Percentiles rank a stretch among this genome's conserved stretches.
phyloP scores from a whole-genome alignment of 2,888 invertebrate genomes.

The Nysson spinosus region DNA sequence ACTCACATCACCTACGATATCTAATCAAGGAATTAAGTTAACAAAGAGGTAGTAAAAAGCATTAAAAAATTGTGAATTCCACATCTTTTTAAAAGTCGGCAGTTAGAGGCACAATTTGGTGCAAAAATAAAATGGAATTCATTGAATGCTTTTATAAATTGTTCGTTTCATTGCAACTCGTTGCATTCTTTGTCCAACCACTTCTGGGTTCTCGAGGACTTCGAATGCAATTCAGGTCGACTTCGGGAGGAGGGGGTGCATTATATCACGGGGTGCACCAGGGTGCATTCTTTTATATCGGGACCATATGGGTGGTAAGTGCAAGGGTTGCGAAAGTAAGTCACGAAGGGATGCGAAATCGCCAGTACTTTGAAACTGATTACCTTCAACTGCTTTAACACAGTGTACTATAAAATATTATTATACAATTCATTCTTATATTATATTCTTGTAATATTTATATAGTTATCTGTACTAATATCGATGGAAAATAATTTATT shows the following conservation, averaged over 20 bases:
- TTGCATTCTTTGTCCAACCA: conserved; percentile 35
- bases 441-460: too few species aligned
- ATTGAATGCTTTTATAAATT: conserved; percentile 22
- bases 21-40: too few species aligned
- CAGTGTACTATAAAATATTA: too few species aligned
- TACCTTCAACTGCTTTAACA: too few species aligned
- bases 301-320: not conserved
- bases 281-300: conserved; percentile 37
- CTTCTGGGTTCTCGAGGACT: conserved; percentile 32
- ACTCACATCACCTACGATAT: too few species aligned
- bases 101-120: not conserved
- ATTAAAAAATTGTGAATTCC: too few species aligned
- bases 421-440: too few species aligned
- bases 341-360: conserved; percentile 2
- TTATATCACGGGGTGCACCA: conserved; percentile 29
- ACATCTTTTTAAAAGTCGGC: too few species aligned
- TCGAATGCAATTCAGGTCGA: conserved; percentile 43
- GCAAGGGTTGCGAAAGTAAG: conserved; percentile 2
- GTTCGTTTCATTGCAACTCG: conserved; percentile 26
- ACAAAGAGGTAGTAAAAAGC: too few species aligned
- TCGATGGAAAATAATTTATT: too few species aligned
- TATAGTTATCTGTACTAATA: too few species aligned
- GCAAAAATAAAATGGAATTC: conserved; percentile 10
- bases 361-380: not conserved
- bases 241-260: conserved; percentile 21